Evolutionary conservation across 2,888 invertebrate genomes (phyloP), one percentile per base, ranked within the genome.

Genomic region (Steinernema scapterisci): DNA sequence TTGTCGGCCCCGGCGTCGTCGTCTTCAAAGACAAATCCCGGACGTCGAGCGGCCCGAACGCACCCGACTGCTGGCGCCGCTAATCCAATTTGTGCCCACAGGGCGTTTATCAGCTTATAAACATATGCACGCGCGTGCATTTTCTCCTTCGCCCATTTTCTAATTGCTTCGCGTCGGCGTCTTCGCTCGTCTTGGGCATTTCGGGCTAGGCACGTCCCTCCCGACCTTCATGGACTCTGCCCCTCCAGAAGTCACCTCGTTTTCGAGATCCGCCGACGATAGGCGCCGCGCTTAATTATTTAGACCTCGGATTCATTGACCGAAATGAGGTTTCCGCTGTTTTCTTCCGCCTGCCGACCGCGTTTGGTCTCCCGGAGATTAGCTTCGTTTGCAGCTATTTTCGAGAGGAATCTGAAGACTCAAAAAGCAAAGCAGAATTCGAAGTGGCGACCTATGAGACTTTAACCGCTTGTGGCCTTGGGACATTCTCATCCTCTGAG

Each of bases 31-130:
- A 38, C 38, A 38, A 38, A 48, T 48, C 48, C 13, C 7, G 16
- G 48, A 48, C 19, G 48, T 48, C 48, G 13, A 48, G 13, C 48
- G 13, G 5, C 48, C n/a, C 48, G 19, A 48, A n/a, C 48, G 48
- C 48, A 31, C 1, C 11, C 23, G 16, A 6, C 54, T 2, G 54
- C 54, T 25, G 54, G 54, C 25, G 19, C 31, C 63, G 63, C 16
- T 63, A 63, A 63, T 63, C 63, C 63, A 63, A 63, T 63, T 63
- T 63, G 63, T 38, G 63, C 16, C 63, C 63, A 63, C 16, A 63
- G 63, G 63, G 63, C 63, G 63, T 63, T 63, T 63, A 63, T 63
- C 63, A 63, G 63, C 63, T 63, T 63, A 63, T 63, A 63, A 63
- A 63, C 63, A 63, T 63, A 63, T 63, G 63, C 63, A 63, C 63